These are phyloP conservation scores for Hydroisotoma schaefferi DNA, from an alignment of 2,888 invertebrate genomes.

Conservation along the genomic window DNA sequence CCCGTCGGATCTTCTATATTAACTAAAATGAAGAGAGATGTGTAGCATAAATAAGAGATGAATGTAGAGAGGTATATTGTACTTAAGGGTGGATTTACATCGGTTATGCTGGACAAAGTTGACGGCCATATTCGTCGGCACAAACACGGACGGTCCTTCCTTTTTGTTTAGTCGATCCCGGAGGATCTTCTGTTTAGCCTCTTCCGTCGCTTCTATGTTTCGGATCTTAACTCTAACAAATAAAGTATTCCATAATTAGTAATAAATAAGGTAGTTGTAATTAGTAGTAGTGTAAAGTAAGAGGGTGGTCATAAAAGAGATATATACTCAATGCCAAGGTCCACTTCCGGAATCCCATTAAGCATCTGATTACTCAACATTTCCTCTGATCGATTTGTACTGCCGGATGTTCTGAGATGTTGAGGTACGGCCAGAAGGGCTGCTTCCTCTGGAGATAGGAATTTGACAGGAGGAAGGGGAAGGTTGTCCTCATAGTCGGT, in stretches of 20 bases:
- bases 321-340: conserved; percentile 89
- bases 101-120: conserved; percentile 97
- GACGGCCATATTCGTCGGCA: conserved; percentile 96
- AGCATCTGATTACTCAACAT: conserved; percentile 99
- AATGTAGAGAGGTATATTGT: background rate
- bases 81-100: conserved; percentile 69
- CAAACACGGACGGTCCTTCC: conserved; percentile 90
- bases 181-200: conserved; percentile 87
- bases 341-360: conserved; percentile 98
- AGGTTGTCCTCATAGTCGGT: conserved; percentile 51
- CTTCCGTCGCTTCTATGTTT: conserved; percentile 98
- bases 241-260: background rate
- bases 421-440: conserved; percentile 85
- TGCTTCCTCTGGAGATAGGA: conserved; percentile 83
- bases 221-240: conserved; percentile 79
- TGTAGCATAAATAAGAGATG: background rate
- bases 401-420: conserved; percentile 77
- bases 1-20: conserved; percentile 73
- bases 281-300: background rate
- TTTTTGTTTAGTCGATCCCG: conserved; percentile 87
- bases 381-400: conserved; percentile 83
- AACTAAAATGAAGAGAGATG: conserved; percentile 59
- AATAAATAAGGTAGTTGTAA: conserved; percentile 1
- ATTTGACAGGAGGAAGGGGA: conserved; percentile 53
- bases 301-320: background rate